Evolutionary conservation across 2,113 vertebrate species (phyloP).

Genomic region (Rhegmatorhina hoffmannsi): DNA sequence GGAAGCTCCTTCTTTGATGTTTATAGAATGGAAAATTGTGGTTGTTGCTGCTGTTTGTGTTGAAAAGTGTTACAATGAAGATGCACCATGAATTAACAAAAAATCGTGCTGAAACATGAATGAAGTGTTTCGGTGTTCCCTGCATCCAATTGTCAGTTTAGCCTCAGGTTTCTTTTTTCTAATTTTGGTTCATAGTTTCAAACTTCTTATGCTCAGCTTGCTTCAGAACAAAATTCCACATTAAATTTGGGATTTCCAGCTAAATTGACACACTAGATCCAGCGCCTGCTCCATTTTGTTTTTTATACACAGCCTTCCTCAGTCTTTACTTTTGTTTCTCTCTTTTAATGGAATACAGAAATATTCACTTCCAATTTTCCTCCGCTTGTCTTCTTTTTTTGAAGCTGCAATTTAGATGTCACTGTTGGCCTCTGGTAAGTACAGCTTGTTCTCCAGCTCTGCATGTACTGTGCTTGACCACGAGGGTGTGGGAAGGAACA

Average conservation of each 20-base stretch:
- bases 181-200: background rate
- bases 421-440: background rate
- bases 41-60: background rate
- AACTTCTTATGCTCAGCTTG: background rate
- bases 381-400: background rate
- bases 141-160: background rate
- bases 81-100: background rate
- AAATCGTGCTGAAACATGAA: slow-evolving; percentile 25
- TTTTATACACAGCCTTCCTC: background rate
- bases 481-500: background rate
- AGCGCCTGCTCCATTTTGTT: background rate
- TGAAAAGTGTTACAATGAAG: slow-evolving; percentile 37
- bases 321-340: background rate
- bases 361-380: background rate
- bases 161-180: background rate
- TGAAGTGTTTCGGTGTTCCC: background rate
- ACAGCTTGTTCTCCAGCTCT: background rate
- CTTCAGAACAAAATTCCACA: background rate
- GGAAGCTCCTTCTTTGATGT: background rate
- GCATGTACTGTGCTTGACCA: background rate
- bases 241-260: background rate
- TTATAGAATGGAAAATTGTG: slow-evolving; percentile 8
- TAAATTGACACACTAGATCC: background rate
- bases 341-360: background rate
- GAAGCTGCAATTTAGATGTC: background rate